Evolutionary conservation across 2,113 vertebrate genomes (phyloP), one percentile per base, ranked within the genome.

Genomic region (Anoura caudifer): DNA sequence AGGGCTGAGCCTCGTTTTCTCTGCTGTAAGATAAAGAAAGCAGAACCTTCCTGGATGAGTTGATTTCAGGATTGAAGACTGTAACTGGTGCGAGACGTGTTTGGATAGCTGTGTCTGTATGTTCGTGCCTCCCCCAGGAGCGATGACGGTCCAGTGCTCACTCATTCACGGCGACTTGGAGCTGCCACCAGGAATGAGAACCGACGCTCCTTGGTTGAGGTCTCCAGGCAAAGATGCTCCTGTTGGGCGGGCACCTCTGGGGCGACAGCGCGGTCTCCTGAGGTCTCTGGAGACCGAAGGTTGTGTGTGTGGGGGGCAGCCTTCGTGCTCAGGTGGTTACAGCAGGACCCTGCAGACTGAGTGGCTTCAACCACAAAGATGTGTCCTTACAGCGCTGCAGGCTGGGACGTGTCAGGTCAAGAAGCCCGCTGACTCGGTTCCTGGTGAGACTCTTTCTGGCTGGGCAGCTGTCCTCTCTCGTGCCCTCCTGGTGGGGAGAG

Each of bases 101-200:
- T 7, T 5, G 4, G 38, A 20, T 50, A 36, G 28, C 5, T 22
- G 11, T 22, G 11, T 20, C 2, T 7, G 1, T 14, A 4, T 36
- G 38, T 28, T 36, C 11, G 0, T 4, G 7, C 36, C n/a, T 75
- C 43, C 67, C 90, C 33, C 14, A 38, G 67, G 52, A 56, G 33
- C 52, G 6, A 7, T 2, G 8, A 7, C 3, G 8, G 38, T 4
- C 59, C 50, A 2, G 33, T 45, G 2, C 33, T 31, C 5, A 10
- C 24, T 24, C 2, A 31, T 15, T 22, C 56, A 8, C 2, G 24
- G 47, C 2, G 79, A 47, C 6, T 22, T 3, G 7, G 17, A 16
- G 38, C 31, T 14, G 24, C 33, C 8, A 4, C 0, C 11, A 41
- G 20, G 14, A 20, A 19, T 10, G 43, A 63, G 50, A 41, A 52